Conservation (phyloP, 2,888 invertebrate species). For the Polymixis flavicincta region DNA sequence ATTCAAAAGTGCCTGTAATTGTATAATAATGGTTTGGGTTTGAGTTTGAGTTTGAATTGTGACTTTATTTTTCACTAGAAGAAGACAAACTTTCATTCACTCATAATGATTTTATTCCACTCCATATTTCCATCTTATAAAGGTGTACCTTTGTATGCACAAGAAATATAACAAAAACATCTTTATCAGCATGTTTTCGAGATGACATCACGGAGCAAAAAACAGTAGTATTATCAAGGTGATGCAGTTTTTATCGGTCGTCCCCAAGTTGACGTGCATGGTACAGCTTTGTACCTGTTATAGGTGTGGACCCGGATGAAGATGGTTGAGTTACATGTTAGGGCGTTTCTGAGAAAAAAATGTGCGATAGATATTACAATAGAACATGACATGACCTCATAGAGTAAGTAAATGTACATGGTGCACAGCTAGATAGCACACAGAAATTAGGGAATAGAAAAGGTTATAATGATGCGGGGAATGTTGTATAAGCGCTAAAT, state of each 20-base stretch:
- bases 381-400: background rate
- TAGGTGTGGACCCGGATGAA: slow-evolving; percentile 23
- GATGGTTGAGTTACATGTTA: background rate
- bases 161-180: slow-evolving; percentile 6
- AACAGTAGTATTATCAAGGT: slow-evolving; percentile 51
- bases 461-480: background rate
- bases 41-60: too few relatives aligned
- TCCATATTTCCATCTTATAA: background rate
- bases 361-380: background rate
- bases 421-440: too few relatives aligned
- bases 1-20: too few relatives aligned
- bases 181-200: slow-evolving; percentile 24
- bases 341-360: slow-evolving; percentile 9
- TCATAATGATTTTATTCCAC: background rate
- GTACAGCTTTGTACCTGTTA: slow-evolving; percentile 14
- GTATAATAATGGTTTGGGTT: too few relatives aligned
- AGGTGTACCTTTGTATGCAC: background rate
- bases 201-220: slow-evolving; percentile 55
- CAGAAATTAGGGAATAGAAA: too few relatives aligned
- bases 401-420: too few relatives aligned
- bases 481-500: background rate
- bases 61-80: background rate
- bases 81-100: background rate
- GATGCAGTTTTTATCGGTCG: slow-evolving; percentile 57
- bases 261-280: slow-evolving; percentile 4